Percentiles rank a stretch among this genome's conserved stretches.
phyloP scores from a whole-genome alignment of 2,888 invertebrate species.

The Sinhomidia bicolor region DNA sequence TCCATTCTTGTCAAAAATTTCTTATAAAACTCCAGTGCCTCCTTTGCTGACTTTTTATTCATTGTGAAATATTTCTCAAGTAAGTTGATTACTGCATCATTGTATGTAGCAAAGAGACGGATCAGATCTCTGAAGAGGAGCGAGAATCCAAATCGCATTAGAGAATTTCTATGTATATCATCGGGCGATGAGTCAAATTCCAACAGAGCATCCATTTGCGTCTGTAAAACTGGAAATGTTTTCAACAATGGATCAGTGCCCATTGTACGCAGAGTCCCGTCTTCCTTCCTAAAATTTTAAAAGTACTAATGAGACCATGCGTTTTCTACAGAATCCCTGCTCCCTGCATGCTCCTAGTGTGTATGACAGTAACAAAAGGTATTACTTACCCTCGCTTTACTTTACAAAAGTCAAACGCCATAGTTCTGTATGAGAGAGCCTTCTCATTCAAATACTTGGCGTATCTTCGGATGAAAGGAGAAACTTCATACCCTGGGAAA shows the following conservation, averaged over 20 bases:
- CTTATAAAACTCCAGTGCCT: constrained; percentile 99
- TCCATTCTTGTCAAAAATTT: constrained; percentile 99
- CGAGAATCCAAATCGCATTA: constrained; percentile 99
- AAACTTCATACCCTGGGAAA: constrained; percentile 98
- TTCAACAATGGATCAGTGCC: constrained; percentile 98
- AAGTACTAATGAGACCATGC: no score
- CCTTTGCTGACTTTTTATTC: constrained; percentile 99
- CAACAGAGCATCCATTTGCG: constrained; percentile 95
- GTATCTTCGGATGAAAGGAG: constrained; percentile 98
- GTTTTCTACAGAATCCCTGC: no score
- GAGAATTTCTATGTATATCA: constrained; percentile 96
- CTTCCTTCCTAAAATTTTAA: constrained; percentile 90
- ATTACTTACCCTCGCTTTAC: constrained; percentile 95
- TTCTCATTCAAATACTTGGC: constrained; percentile 99
- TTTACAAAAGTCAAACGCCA: constrained; percentile 99
- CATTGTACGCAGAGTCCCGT: constrained; percentile 98
- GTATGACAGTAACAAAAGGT: background rate
- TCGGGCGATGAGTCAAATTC: constrained; percentile 99
- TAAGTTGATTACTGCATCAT: constrained; percentile 99
- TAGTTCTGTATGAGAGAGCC: constrained; percentile 98
- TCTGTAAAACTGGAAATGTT: constrained; percentile 96
- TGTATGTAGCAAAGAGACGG: constrained; percentile 99
- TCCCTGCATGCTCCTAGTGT: no score
- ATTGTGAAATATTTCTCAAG: constrained; percentile 99
- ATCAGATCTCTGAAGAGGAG: constrained; percentile 99